These are phyloP conservation scores for Drosophila prosaltans DNA, from an alignment of 1,140 invertebrate genomes.

Conservation along the genomic window DNA sequence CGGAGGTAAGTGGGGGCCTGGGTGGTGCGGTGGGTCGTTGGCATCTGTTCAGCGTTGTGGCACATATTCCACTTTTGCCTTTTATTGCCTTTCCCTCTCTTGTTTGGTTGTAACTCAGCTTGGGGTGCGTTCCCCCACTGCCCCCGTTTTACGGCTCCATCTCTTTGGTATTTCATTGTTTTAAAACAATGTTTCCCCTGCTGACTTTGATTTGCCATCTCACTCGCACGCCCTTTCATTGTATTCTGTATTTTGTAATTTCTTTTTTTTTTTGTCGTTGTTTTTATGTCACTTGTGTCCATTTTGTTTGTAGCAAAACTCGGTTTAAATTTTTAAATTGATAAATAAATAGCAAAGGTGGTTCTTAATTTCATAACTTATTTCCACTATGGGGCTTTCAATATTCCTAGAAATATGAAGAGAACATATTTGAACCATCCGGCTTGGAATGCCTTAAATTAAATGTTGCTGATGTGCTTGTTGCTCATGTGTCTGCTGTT, in stretches of 20 bases:
- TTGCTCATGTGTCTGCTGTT: conserved; percentile 21
- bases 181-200: conserved; percentile 72
- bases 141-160: neutral
- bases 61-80: conserved; percentile 80
- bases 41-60: conserved; percentile 75
- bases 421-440: no score
- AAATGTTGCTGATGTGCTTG: no score
- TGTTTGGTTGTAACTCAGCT: conserved; percentile 37
- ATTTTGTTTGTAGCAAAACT: conserved; percentile 11
- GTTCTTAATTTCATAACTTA: no score
- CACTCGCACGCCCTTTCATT: conserved; percentile 43
- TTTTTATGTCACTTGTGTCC: conserved; percentile 23
- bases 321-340: conserved; percentile 46
- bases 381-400: no score
- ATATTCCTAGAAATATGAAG: no score
- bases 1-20: neutral
- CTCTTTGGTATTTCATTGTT: conserved; percentile 68
- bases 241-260: conserved; percentile 4
- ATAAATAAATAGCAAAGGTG: neutral
- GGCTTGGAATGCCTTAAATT: no score
- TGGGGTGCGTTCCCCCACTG: conserved; percentile 7
- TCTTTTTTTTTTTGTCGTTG: conserved; percentile 26
- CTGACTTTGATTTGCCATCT: conserved; percentile 73
- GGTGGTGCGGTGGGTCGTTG: conserved; percentile 50
- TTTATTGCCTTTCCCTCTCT: conserved; percentile 62